Evolutionary conservation across 2,113 vertebrate species (phyloP), one percentile per base, ranked within the genome.

Genomic region (Tragulus kanchil): DNA sequence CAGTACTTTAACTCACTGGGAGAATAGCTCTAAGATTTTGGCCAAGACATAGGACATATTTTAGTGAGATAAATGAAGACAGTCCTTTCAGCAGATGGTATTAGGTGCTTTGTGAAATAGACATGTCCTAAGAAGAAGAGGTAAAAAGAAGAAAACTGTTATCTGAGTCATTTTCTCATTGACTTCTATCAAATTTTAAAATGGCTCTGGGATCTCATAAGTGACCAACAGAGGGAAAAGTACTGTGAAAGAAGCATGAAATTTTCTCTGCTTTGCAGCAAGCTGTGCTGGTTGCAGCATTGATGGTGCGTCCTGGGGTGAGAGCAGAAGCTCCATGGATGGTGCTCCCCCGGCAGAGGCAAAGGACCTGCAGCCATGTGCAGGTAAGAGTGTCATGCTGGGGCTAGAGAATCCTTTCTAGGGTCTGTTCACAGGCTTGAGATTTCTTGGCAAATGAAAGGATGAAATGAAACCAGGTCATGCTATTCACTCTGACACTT

Each of bases 141-240:
- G 3, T 64, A 54, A n/a, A 61, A 54, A 71, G 62, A 83, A 62
- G 90, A 50, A 59, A 91, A n/a, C 16, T 73, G 17, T 61, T 11
- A 89, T 45, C 61, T 56, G 42, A 85, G 48, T 83, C 50, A 67
- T 58, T 95, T 92, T 94, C 52, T 94, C 9, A 59, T 71, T 92
- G 84, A 9, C n/a, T n/a, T 23, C 16, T 62, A 59, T 5, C 64
- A 85, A 42, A 69, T 96, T 94, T 67, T 42, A 95, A 95, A 87
- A 85, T 89, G 42, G 8, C 16, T 89, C 45, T 64, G 3, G 21
- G 42, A 73, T 56, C 58, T 93, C 89, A 91, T 77, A 89, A 93
- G 91, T 92, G 50, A 42, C 23, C 61, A 23, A 31, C 28, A 94
- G 88, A 82, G 5, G 52, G n/a, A 65, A 77, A 71, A 31, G 1